Base-by-base conservation (phyloP, 2,797 vertebrate genomes). In the Tapera naevia region DNA sequence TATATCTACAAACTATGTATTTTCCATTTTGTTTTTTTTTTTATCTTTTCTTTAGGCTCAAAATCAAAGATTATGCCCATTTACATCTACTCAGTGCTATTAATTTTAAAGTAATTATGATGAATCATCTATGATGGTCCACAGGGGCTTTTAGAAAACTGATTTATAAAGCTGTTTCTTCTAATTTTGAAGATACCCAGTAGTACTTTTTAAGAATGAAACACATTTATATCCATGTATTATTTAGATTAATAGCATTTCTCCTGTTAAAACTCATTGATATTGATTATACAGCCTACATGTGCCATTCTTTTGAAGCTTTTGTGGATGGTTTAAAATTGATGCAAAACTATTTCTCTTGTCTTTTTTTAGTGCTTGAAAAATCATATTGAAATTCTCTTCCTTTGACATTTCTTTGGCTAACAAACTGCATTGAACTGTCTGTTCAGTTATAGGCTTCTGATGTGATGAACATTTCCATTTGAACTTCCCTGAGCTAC, bases 391-490 rank as follows among this genome's bases (percentile, higher is more conserved):
- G 71, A 79, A 84, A 72, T 91, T 66, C 25, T 57, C 41, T 71
- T 91, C 45, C 73, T 83, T 64, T 90, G 69, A 56, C 35, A 69
- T 87, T 88, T 96, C 75, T 95, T 73, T 74, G 75, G 69, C 64
- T 67, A 86, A 58, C 19, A 92, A 73, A 17, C 43, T 87, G 66
- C 1, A 6, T 16, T 91, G 32, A 88, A 45, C 66, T 84, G 66
- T 92, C 64, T 86, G 18, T 87, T 91, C 84, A 81, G 45, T 86
- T 46, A 46, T 70, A 74, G 32, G n/a, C 54, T 76, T 51, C 56
- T 91, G 73, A 89, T 94, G 46, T 93, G 91, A 78, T 82, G 75
- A 93, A 48, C 43, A 78, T 93, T 95, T 95, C 86, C 46, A 67
- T 50, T 54, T 1, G 0, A 12, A 28, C 13, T 56, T 80, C 53